Base-by-base conservation (phyloP, 2,113 vertebrate genomes). In the Colaptes auratus region DNA sequence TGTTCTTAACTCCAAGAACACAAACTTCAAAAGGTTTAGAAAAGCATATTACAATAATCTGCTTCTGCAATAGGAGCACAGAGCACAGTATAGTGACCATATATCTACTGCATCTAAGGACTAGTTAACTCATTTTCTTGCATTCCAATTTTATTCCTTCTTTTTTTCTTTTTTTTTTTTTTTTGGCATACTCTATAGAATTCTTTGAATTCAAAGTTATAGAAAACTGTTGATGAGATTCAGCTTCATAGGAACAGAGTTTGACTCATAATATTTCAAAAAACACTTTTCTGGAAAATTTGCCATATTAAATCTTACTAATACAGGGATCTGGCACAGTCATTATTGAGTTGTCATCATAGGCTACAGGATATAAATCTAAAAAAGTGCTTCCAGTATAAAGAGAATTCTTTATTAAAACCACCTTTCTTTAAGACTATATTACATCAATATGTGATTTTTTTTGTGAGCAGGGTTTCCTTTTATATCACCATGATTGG, bases 281-380 rank as follows among this genome's bases (percentile, higher is more conserved):
- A 98, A 97, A 96, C 96, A 97, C 96, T 96, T 98, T 98, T 98
- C 80, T 97, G 93, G 96, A 98, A 98, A 98, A 72, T 88, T 97
- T 93, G 88, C 88, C 90, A 94, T 98, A 97, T 98, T 98, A 98
- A 98, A 98, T 98, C 97, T 98, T 97, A 98, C 96, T 98, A 98
- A 97, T 97, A 97, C 88, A 97, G 61, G 61, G 96, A 94, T 98
- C 98, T 98, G 98, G 97, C 89, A 84, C 96, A 97, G 93, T 97
- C 97, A 92, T 98, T 98, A 98, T 97, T 98, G 97, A 98, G 95
- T 98, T 98, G 98, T 98, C 98, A 98, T 97, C 98, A 96, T 97
- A 97, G 96, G 93, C 93, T 96, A 96, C 92, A 97, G 98, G 85
- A 96, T 92, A 98, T 98, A 98, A 98, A 98, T 98, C 95, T 97